Conservation (phyloP, 2,888 invertebrate species). For the Tillus elongatus region DNA sequence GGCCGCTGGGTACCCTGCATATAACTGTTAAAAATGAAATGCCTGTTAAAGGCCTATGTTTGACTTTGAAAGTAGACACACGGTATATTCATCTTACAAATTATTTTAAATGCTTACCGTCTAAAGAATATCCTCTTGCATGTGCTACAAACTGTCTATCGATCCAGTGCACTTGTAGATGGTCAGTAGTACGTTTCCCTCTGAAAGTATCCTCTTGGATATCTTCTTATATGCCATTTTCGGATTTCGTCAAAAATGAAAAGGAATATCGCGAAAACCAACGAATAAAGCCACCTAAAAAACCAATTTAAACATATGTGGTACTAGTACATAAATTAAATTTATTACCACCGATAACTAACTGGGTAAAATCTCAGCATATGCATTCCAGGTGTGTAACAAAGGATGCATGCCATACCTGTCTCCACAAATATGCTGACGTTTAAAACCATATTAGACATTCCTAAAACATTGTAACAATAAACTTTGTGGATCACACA, state of each 20-base stretch:
- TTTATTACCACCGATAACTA: constrained; percentile 46
- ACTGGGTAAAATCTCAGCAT: constrained; percentile 55
- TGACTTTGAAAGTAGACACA: no score
- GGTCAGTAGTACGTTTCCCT: constrained; percentile 69
- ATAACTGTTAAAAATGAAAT: no score
- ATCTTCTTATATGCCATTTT: constrained; percentile 56
- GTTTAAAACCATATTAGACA: constrained; percentile 54
- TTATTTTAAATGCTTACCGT: no score
- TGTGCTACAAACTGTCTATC: no score
- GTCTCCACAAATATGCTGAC: constrained; percentile 51
- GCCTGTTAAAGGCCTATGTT: no score
- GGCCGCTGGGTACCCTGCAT: no score
- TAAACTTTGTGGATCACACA: no score
- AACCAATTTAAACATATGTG: background rate
- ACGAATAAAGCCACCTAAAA: constrained; percentile 40
- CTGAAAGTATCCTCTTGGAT: constrained; percentile 61
- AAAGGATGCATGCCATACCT: constrained; percentile 50
- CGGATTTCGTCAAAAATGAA: constrained; percentile 64
- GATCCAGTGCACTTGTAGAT: no score
- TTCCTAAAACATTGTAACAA: no score
- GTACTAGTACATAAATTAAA: background rate
- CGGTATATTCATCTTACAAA: no score
- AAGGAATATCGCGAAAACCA: constrained; percentile 65
- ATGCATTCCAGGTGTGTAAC: constrained; percentile 55
- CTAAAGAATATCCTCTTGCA: no score